Evolutionary conservation across 2,888 invertebrate genomes (phyloP).

Genomic region (Acleris literana): DNA sequence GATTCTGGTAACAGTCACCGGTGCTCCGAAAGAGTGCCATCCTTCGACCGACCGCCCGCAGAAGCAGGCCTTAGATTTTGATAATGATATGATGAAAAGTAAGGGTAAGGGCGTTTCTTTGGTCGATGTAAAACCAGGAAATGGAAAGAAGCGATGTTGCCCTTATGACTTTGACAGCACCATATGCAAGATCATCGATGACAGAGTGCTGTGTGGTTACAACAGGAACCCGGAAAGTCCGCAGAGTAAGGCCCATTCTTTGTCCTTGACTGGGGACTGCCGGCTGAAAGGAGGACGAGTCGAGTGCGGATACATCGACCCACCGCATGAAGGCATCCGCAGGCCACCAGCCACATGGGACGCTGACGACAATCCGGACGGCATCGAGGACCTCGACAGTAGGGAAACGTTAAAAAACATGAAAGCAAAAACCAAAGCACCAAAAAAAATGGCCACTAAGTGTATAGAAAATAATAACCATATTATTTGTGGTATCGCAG

Average conservation of each 20-base stretch:
- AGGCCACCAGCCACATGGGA: constrained; percentile 18
- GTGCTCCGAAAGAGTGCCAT: not conserved
- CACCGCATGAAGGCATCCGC: constrained; percentile 18
- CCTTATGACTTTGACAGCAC: constrained; percentile 29
- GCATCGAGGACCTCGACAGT: not conserved
- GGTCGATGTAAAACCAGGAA: not conserved
- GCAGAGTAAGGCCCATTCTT: not conserved
- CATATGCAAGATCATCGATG: constrained; percentile 25
- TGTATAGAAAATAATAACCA: constrained; percentile 21
- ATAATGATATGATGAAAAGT: no score
- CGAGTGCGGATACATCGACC: constrained; percentile 21
- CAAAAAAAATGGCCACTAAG: not conserved
- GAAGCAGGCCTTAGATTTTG: no score
- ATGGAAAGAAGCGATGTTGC: constrained; percentile 23
- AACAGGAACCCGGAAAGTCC: constrained; percentile 5
- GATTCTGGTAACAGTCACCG: not conserved
- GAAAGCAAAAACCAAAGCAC: not conserved
- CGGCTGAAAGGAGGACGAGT: constrained; percentile 20
- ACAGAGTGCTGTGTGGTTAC: constrained; percentile 17
- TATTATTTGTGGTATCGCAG: constrained; percentile 14
- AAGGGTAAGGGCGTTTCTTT: no score
- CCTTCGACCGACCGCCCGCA: no score
- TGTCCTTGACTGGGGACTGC: constrained; percentile 18
- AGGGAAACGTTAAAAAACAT: not conserved
- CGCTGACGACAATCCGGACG: not conserved